Base-by-base conservation (phyloP, 1,140 invertebrate genomes). In the Drosophila sp. region DNA sequence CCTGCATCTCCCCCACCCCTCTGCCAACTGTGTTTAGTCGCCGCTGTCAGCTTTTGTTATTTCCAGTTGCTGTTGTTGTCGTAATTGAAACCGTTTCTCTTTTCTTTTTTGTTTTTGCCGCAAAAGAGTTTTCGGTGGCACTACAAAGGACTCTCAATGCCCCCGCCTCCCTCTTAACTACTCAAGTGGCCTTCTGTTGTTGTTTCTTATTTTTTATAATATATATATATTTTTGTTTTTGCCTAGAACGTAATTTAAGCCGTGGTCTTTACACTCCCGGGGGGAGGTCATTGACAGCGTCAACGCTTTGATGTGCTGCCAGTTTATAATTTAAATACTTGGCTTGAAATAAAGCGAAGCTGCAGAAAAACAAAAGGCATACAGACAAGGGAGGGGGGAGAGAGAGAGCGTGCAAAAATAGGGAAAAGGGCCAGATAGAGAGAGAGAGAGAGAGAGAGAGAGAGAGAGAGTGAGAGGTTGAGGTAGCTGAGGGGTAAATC, bases 311-410 rank as follows among this genome's bases (percentile, higher is more conserved):
- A 72, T 72, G 64, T 59, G 50, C 38, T 61, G 80, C 70, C 67
- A 77, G 82, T 84, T 87, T 89, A 82, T 89, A 82, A 87, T 87
- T 87, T 87, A 87, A 87, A 87, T 87, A 87, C 83, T 81, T 66
- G 16, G 67, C 70, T 72, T 72, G 45, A 57, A 72, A 72, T 18
- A 66, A 48, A 67, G 27, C 41, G 50, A 50, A 72, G 38, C 46
- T 41, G 40, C 32, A 67, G 29, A 63, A 65, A 32, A 50, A 43
- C 27, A 57, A 51, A 56, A 34, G 14, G 53, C 53, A 50, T 41
- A 57, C 62, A 63, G 59, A 54, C 7, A 16, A 8, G 40, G 4
- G 32, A 0, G 32, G 6, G 21, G 43, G 18, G 2, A 21, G 7
- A 45, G 41, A 0, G 27, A 9, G 54, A 13, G 16, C n/a, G n/a